Evolutionary conservation across 1,140 invertebrate genomes (phyloP), one percentile per base, ranked within the genome.

Genomic region (Thrips palmi): DNA sequence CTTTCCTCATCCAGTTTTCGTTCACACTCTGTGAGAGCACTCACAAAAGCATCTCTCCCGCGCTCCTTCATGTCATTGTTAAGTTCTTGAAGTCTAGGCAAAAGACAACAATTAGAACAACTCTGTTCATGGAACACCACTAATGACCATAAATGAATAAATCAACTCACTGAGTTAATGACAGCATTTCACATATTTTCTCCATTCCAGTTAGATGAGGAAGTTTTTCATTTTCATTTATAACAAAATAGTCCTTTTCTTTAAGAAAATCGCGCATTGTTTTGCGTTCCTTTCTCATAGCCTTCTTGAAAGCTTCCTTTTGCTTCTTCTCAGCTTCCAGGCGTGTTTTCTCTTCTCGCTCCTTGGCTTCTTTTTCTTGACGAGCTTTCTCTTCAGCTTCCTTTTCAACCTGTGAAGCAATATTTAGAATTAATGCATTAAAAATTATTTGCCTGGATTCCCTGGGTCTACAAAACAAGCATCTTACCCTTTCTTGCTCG

Each of bases 131-230:
- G n/a, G n/a, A 23, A 41, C 34, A 29, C 45, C 42, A 37, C 19
- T 12, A 28, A 38, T 19, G 30, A 19, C 33, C 11, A 29, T 17
- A 15, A 31, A 39, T 28, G 40, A 51, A 51, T 49, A 57, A 46
- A 5, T 51, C 41, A 2, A 65, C 39, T 23, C 55, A n/a, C n/a
- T n/a, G 44, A 20, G 30, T 27, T 8, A 24, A 12, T 32, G 14
- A 74, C 19, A 89, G 64, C 4, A 75, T 59, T 56, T 92, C 85
- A 56, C 85, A 89, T 20, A 96, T 70, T 58, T 81, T 83, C 53
- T 96, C 89, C 2, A 92, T 66, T 33, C 78, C 80, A 32, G 85
- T 74, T 77, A 97, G 85, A 50, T 92, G 71, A 31, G 67, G 62
- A 0, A 94, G 69, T 44, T 63, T 70, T 55, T 91, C 78, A 20